These are phyloP conservation scores for Diploscapter pachys DNA, from an alignment of 1,140 invertebrate genomes.

Conservation along the genomic window DNA sequence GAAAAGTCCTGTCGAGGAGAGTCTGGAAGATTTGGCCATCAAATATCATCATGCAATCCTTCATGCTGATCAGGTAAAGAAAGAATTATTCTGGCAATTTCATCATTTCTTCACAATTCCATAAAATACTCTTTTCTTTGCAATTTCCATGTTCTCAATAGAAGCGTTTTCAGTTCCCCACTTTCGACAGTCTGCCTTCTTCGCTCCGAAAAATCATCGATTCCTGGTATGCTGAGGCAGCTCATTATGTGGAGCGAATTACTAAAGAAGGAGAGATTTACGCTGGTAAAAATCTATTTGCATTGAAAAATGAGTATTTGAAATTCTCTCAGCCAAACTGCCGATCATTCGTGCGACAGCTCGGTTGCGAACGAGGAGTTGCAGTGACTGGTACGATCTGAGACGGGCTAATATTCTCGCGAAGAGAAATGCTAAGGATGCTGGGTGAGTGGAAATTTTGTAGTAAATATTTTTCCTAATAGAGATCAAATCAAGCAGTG, in stretches of 20 bases:
- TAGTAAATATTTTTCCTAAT: too few species aligned
- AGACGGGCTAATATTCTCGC: too few species aligned
- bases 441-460: too few species aligned
- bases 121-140: not conserved
- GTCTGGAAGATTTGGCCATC: slow-evolving; percentile 2
- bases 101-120: too few species aligned
- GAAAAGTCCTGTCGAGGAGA: not conserved
- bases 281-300: not conserved
- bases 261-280: not conserved
- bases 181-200: slow-evolving; percentile 8
- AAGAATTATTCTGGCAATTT: not conserved
- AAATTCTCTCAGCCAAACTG: slow-evolving; percentile 10
- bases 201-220: slow-evolving; percentile 16
- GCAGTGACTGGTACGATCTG: too few species aligned
- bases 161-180: slow-evolving; percentile 5
- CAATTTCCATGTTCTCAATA: not conserved
- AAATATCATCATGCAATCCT: slow-evolving; percentile 25
- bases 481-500: too few species aligned
- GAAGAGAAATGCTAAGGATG: too few species aligned
- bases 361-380: slow-evolving; percentile 24
- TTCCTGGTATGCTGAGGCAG: slow-evolving; percentile 21
- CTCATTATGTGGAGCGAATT: slow-evolving; percentile 11
- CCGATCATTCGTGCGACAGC: slow-evolving; percentile 16
- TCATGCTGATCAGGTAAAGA: not conserved
- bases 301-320: not conserved